Base-by-base conservation (phyloP, 2,797 vertebrate species). In the Cephalopachus bancanus region DNA sequence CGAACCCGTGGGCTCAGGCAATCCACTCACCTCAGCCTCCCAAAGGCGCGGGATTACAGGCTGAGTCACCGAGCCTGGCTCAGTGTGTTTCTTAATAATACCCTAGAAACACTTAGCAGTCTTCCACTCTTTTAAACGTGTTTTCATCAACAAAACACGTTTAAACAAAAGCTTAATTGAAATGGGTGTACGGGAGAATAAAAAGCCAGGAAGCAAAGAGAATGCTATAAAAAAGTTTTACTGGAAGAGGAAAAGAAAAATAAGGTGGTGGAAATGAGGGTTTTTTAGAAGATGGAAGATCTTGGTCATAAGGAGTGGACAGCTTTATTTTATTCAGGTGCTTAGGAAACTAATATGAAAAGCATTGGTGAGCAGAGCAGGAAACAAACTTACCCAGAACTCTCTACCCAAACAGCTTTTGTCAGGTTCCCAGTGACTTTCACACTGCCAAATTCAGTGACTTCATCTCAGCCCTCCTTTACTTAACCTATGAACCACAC, bases 381-480 rank as follows among this genome's bases (percentile, higher is more conserved):
- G 44, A 85, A 74, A 67, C 3, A 92, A 74, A 92, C 6, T 4
- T 79, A 0, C n/a, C 69, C 1, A 12, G 64, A 92, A 88, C 15
- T 67, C 10, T 57, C 37, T 17, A 44, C 4, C 5, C 20, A 62
- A 60, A 65, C 20, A 85, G 51, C 51, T 51, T 64, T 19, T 33
- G 17, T 16, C 44, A 19, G 26, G 49, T 49, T 30, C 26, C 76
- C 30, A 12, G 2, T 12, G 44, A 33, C 20, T 17, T 49, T 5
- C 6, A 33, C 0, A n/a, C 1, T 59, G 2, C 12, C n/a, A 17
- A 37, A 62, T 49, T n/a, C 28, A 80, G 0, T 4, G 16, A 15
- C 11, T 15, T 2, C 1, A 24, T 37, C 15, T 60, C 51, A 62
- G 64, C 7, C 6, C n/a, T 28, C 20, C 4, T 15, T 74, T 62